Percentiles rank a stretch among this genome's conserved stretches.
phyloP scores from a whole-genome alignment of 2,797 vertebrate species.

The Danio kyathit region DNA sequence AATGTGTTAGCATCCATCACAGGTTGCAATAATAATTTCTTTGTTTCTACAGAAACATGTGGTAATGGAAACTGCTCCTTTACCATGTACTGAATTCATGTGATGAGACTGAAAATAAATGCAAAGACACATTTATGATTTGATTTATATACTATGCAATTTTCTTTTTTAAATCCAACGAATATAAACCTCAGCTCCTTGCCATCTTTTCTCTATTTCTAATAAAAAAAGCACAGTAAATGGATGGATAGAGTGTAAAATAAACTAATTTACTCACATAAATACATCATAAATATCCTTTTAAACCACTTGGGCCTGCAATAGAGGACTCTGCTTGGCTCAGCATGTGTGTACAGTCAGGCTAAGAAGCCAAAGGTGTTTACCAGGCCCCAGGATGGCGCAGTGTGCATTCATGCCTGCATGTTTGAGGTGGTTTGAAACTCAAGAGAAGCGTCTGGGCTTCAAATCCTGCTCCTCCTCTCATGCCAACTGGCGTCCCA shows the following conservation, averaged over 20 bases:
- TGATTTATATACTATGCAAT: neutral
- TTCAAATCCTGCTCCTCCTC: constrained; percentile 15
- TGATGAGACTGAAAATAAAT: neutral
- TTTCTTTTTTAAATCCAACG: neutral
- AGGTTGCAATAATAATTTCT: neutral
- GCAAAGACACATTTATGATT: neutral
- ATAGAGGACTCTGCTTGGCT: constrained; percentile 2
- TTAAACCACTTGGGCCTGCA: neutral
- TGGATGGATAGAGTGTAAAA: neutral
- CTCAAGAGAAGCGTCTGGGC: constrained; percentile 28
- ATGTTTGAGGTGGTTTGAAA: constrained; percentile 42
- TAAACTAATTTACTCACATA: neutral
- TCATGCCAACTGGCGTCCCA: neutral
- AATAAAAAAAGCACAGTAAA: neutral
- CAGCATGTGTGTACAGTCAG: neutral
- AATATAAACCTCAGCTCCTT: neutral
- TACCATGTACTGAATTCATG: neutral
- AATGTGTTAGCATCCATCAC: neutral
- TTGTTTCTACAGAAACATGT: constrained; percentile 10
- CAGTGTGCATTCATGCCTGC: constrained; percentile 38
- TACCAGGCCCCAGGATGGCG: constrained; percentile 22
- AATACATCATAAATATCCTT: neutral
- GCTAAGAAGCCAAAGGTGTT: constrained; percentile 47
- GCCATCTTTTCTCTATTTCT: neutral
- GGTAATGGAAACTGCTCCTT: neutral